Evolutionary conservation across 2,888 invertebrate genomes (phyloP).

Genomic region (Lomographa bimaculata): DNA sequence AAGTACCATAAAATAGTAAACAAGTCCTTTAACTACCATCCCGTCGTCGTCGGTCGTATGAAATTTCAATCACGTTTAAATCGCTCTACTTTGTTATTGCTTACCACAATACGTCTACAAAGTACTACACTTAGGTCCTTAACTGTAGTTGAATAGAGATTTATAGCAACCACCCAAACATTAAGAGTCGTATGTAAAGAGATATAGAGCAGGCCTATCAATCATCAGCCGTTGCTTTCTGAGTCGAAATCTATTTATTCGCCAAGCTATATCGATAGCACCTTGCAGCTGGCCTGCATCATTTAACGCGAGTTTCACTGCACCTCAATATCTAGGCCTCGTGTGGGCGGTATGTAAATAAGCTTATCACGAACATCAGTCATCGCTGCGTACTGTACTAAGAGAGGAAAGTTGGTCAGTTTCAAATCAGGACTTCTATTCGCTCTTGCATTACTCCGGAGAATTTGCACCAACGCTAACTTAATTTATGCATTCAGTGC

Average conservation of each 20-base stretch:
- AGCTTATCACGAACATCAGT: conserved; percentile 28
- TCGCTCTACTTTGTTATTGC: conserved; percentile 34
- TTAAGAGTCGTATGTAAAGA: conserved; percentile 2
- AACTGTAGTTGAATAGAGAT: conserved; percentile 25
- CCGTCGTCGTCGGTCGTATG: conserved; percentile 43
- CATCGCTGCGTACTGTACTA: too few species aligned
- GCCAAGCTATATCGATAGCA: conserved; percentile 10
- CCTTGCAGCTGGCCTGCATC: conserved; percentile 17
- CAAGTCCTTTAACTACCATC: conserved; percentile 52
- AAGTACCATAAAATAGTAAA: conserved; percentile 57
- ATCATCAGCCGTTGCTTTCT: conserved; percentile 17
- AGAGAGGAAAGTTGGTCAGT: too few species aligned
- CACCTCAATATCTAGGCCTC: conserved; percentile 8
- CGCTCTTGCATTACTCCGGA: too few species aligned
- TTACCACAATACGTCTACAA: conserved; percentile 4
- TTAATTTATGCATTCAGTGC: too few species aligned
- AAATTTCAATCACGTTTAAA: conserved; percentile 53
- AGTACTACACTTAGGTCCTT: conserved; percentile 18
- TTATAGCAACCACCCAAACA: too few species aligned
- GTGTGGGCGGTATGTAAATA: conserved; percentile 29
- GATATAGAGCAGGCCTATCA: conserved; percentile 2
- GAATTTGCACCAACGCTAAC: too few species aligned
- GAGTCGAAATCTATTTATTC: conserved; percentile 11
- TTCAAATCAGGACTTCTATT: too few species aligned
- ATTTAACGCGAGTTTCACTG: conserved; percentile 15